Evolutionary conservation across 2,113 vertebrate genomes (phyloP).

Genomic region (Picathartes gymnocephalus): DNA sequence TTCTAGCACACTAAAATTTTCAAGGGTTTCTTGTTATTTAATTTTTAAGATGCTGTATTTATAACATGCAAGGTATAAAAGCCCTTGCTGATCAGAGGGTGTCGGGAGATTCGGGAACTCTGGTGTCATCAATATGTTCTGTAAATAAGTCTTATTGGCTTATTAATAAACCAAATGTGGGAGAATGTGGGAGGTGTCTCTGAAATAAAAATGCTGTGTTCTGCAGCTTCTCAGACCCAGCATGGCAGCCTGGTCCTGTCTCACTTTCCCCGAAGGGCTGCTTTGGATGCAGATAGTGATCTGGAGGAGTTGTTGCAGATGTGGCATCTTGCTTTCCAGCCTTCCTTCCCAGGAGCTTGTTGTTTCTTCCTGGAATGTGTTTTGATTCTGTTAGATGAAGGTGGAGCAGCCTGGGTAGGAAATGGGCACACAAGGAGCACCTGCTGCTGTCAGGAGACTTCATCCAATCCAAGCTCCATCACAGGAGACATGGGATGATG

Average conservation of each 20-base stretch:
- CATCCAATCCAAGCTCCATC: not conserved
- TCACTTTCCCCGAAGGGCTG: not conserved
- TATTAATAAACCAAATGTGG: not conserved
- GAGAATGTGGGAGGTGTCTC: conserved; percentile 15
- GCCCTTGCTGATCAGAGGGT: not conserved
- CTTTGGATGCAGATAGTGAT: not conserved
- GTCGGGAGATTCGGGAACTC: not conserved
- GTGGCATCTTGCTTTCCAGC: not conserved
- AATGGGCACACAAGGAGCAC: not conserved
- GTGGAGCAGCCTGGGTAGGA: not conserved
- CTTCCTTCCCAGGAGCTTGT: not conserved
- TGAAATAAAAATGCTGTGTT: not conserved
- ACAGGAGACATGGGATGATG: not conserved
- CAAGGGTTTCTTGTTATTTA: not conserved
- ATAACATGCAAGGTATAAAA: not conserved
- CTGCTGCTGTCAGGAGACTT: not conserved
- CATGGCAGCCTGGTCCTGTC: not conserved
- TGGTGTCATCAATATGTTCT: not conserved
- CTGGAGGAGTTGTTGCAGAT: not conserved
- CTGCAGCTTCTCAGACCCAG: not conserved
- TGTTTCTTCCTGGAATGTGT: not conserved
- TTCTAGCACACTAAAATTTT: not conserved
- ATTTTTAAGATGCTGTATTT: not conserved
- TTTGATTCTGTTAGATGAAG: not conserved
- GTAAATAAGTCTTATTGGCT: not conserved